Percentiles rank a stretch among this genome's conserved stretches.
These are phyloP conservation scores for Parnassius orleans DNA, from an alignment of 2,888 invertebrate genomes.

Conservation along the genomic window DNA sequence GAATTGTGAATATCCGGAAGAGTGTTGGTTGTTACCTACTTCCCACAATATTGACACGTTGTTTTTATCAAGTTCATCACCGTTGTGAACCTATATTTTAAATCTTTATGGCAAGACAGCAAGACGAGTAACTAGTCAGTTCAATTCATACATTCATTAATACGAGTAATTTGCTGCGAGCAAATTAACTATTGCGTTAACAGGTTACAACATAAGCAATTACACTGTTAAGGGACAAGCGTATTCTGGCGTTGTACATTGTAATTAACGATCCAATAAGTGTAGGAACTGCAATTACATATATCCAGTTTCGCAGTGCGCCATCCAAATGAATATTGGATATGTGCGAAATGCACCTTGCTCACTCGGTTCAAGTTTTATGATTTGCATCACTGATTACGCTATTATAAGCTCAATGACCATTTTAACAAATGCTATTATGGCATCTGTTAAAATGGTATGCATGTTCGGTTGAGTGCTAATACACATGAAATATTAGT, in stretches of 20 bases:
- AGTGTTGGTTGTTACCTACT: too few relatives aligned
- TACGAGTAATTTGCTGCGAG: slow-evolving; percentile 31
- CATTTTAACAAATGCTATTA: too few relatives aligned
- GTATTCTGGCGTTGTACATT: slow-evolving; percentile 26
- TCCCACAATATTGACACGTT: neutral
- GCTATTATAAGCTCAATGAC: neutral
- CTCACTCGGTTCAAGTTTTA: slow-evolving; percentile 8
- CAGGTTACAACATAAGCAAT: slow-evolving; percentile 32
- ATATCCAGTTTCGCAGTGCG: slow-evolving; percentile 14
- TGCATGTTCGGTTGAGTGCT: too few relatives aligned
- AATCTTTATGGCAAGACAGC: neutral
- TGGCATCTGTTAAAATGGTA: too few relatives aligned
- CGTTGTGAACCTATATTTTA: neutral
- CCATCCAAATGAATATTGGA: slow-evolving; percentile 5
- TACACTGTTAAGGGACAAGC: slow-evolving; percentile 31
- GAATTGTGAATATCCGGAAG: too few relatives aligned
- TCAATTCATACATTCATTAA: slow-evolving; percentile 35
- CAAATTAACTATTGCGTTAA: slow-evolving; percentile 31
- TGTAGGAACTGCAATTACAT: slow-evolving; percentile 28
- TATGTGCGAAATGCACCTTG: slow-evolving; percentile 18
- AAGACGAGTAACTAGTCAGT: slow-evolving; percentile 9
- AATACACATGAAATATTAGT: too few relatives aligned
- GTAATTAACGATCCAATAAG: slow-evolving; percentile 33
- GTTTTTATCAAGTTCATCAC: neutral
- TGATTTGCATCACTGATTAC: neutral